A percentile compares a stretch with the other conserved stretches of the same genome.
These are phyloP conservation scores for Ochropleura plecta DNA, from an alignment of 2,888 invertebrate genomes.

Conservation along the genomic window DNA sequence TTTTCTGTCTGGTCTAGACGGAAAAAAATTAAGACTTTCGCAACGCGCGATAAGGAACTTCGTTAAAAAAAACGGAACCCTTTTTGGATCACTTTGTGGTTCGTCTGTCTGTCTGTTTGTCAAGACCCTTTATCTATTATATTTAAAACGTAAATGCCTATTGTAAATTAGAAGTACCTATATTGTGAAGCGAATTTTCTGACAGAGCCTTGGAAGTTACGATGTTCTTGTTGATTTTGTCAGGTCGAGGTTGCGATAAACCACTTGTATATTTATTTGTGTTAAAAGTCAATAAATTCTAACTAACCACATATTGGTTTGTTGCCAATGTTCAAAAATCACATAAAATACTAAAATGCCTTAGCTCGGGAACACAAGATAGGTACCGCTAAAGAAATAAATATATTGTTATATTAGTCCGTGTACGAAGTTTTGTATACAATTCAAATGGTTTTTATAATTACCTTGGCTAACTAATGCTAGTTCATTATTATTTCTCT, in stretches of 20 bases:
- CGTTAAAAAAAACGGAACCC: too few relatives aligned
- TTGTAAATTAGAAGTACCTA: neutral
- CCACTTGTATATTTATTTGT: neutral
- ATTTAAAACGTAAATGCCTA: neutral
- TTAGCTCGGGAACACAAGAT: neutral
- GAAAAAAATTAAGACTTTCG: too few relatives aligned
- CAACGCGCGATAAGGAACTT: too few relatives aligned
- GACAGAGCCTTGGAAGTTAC: neutral
- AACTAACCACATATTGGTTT: neutral
- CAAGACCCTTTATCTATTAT: neutral
- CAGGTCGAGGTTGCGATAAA: slow-evolving; percentile 1
- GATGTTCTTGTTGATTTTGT: slow-evolving; percentile 2
- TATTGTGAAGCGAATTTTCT: neutral
- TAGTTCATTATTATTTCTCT: too few relatives aligned
- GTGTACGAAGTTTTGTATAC: neutral
- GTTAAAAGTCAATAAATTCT: neutral
- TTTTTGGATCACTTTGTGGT: too few relatives aligned
- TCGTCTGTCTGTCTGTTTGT: too few relatives aligned
- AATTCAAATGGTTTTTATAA: neutral
- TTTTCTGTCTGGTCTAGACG: too few relatives aligned
- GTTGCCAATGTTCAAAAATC: neutral
- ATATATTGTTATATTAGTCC: neutral
- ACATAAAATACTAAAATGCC: neutral
- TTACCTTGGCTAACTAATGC: too few relatives aligned
- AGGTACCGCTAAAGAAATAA: neutral